Base-by-base conservation (phyloP, 1,140 invertebrate species). In the Ladona fulva region DNA sequence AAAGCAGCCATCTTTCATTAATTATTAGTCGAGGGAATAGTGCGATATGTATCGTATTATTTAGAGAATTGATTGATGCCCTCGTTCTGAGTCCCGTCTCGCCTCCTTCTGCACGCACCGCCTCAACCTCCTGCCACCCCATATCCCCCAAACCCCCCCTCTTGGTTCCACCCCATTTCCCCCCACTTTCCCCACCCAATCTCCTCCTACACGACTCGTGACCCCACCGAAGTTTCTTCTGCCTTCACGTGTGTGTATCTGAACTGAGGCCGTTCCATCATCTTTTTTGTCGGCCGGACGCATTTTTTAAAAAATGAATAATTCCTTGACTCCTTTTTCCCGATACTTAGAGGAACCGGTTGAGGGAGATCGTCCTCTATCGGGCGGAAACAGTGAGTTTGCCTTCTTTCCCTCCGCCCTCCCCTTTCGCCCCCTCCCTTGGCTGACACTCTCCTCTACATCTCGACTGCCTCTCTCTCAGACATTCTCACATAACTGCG, bases 291-390 rank as follows among this genome's bases (percentile, higher is more conserved):
- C 52, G 44, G 44, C 44, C 44, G 52, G 52, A 66, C 52, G 52
- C 52, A 66, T 66, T 66, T 66, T 66, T 66, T 6, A 66, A 66
- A 66, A 66, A 66, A 66, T 66, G 52, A 66, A 66, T 66, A 66
- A 66, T 66, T 66, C 52, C 52, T 66, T 66, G 52, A 16, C 52
- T 66, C 52, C 52, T 66, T 66, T 66, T 66, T 66, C 52, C 52
- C 52, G n/a, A 66, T 66, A 66, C 52, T 66, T 66, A 66, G 52
- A 66, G 52, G n/a, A 66, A 66, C 52, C 52, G 52, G 52, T 66
- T 66, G 52, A 66, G 52, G 52, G 52, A 22, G 52, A 66, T 66
- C 44, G 44, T 52, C 44, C 19, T 52, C 44, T 52, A 52, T 52
- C 52, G 52, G 52, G n/a, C 52, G 52, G 52, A 66, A 66, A 66